phyloP scores from a whole-genome alignment of 1,140 invertebrate species.

The Medauroidea extradentata region DNA sequence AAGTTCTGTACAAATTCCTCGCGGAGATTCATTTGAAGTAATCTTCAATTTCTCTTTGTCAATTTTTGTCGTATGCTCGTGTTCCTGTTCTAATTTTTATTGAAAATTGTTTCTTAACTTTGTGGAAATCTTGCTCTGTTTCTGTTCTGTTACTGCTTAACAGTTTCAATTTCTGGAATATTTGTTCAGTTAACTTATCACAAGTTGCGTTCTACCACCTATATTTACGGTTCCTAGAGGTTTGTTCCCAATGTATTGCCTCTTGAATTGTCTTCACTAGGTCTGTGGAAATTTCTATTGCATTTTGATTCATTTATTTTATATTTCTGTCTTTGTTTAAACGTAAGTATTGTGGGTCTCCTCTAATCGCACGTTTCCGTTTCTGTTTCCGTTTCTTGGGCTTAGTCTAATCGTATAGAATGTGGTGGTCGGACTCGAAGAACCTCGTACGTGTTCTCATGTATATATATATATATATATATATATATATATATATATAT shows the following conservation, averaged over 20 bases:
- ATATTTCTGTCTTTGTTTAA: neutral
- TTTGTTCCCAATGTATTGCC: neutral
- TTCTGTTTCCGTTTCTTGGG: too few relatives aligned
- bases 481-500: too few relatives aligned
- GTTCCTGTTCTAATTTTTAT: neutral
- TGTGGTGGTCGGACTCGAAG: too few relatives aligned
- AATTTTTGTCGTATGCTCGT: slow-evolving; percentile 3
- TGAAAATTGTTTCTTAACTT: neutral
- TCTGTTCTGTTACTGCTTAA: slow-evolving; percentile 1
- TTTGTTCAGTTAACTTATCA: neutral
- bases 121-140: neutral
- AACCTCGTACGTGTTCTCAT: too few relatives aligned
- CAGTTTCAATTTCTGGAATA: neutral
- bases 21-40: neutral
- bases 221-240: neutral
- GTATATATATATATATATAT: too few relatives aligned
- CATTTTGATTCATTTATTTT: neutral
- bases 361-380: too few relatives aligned
- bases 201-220: slow-evolving; percentile 1
- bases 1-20: neutral
- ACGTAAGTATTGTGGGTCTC: neutral
- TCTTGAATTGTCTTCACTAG: neutral
- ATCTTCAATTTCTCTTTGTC: neutral
- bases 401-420: too few relatives aligned
- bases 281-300: neutral